phyloP scores from a whole-genome alignment of 2,888 invertebrate genomes.

The Agapetus fuscipes region DNA sequence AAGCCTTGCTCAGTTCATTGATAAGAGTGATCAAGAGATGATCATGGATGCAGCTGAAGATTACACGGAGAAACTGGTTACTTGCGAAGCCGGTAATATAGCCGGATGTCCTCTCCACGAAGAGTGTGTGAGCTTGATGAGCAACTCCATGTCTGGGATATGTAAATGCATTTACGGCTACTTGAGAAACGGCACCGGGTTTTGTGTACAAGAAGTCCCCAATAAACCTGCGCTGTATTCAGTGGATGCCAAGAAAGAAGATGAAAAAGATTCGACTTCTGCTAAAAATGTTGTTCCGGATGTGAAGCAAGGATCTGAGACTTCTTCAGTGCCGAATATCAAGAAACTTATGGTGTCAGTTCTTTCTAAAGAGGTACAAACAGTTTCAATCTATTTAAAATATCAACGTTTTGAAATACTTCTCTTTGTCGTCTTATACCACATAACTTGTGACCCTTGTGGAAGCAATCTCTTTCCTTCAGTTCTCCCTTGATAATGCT shows the following conservation, averaged over 20 bases:
- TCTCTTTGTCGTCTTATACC: no score
- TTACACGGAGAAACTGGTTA: constrained; percentile 34
- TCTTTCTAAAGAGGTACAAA: constrained; percentile 68
- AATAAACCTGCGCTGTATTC: constrained; percentile 35
- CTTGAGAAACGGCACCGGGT: constrained; percentile 36
- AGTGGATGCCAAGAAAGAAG: constrained; percentile 31
- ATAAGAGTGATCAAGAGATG: constrained; percentile 34
- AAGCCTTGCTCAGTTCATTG: constrained; percentile 23
- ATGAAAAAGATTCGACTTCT: constrained; percentile 42
- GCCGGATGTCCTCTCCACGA: constrained; percentile 58
- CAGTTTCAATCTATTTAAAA: no score
- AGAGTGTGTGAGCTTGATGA: constrained; percentile 46
- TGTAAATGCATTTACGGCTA: constrained; percentile 64
- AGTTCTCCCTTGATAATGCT: no score
- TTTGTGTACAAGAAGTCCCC: constrained; percentile 27
- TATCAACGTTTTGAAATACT: no score
- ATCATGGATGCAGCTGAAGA: constrained; percentile 42
- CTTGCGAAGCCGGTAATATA: constrained; percentile 51
- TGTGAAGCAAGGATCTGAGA: constrained; percentile 25
- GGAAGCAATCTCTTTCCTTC: no score
- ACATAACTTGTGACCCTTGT: no score
- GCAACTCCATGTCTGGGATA: constrained; percentile 53
- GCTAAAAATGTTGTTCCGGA: no score
- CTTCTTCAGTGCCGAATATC: constrained; percentile 40
- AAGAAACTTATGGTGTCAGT: constrained; percentile 66